Conservation (phyloP, 2,888 invertebrate species). For the Lymantria monacha region DNA sequence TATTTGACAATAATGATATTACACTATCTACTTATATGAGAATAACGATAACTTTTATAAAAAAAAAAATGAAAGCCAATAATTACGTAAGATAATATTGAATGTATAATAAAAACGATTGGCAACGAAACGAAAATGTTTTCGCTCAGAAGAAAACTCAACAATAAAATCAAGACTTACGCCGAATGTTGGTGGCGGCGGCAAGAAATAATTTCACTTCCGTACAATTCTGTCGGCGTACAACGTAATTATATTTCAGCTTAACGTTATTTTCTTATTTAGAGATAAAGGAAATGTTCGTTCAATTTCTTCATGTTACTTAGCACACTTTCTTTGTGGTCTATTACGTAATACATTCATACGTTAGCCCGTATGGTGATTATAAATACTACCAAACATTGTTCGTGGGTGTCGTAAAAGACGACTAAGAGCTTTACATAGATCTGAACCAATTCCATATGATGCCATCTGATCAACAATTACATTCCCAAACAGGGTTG, state of each 20-base stretch:
- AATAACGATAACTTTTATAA: background rate
- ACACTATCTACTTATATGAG: too few relatives aligned
- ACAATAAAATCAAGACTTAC: slow-evolving; percentile 5
- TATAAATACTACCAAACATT: too few relatives aligned
- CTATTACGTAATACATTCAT: too few relatives aligned
- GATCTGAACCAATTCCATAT: too few relatives aligned
- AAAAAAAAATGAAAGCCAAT: background rate
- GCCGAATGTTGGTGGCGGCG: slow-evolving; percentile 1
- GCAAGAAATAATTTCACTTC: slow-evolving; percentile 1
- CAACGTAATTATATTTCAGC: slow-evolving; percentile 22
- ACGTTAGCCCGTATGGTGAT: too few relatives aligned
- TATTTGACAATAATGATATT: too few relatives aligned
- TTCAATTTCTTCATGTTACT: too few relatives aligned
- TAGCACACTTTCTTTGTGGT: too few relatives aligned
- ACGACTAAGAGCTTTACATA: too few relatives aligned
- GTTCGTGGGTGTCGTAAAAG: too few relatives aligned
- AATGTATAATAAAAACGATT: slow-evolving; percentile 1
- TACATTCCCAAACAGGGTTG: too few relatives aligned
- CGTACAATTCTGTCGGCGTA: slow-evolving; percentile 15
- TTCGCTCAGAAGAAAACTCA: slow-evolving; percentile 2
- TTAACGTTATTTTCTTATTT: slow-evolving; percentile 22
- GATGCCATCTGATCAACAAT: too few relatives aligned
- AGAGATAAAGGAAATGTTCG: background rate
- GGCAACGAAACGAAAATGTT: slow-evolving; percentile 1
- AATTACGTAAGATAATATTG: background rate